These are phyloP conservation scores for Lampris incognitus DNA, from an alignment of 2,113 vertebrate genomes.

Conservation along the genomic window DNA sequence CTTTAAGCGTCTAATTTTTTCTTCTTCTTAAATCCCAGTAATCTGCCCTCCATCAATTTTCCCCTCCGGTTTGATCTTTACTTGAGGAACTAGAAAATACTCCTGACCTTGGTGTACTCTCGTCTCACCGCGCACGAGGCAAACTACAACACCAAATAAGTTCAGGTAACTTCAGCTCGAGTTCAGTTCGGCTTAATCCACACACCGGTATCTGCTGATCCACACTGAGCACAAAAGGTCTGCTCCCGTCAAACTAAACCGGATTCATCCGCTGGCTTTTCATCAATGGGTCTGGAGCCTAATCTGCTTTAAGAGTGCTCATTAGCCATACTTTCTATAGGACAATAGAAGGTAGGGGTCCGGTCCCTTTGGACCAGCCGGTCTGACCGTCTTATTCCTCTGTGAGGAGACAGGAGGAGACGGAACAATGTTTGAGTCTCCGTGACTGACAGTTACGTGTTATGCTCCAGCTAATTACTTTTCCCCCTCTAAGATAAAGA, in stretches of 20 bases:
- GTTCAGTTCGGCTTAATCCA: constrained; percentile 28
- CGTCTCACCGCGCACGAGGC: not conserved
- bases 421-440: constrained; percentile 62
- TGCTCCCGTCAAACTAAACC: constrained; percentile 36
- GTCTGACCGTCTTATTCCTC: constrained; percentile 42
- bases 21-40: not conserved
- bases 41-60: not conserved
- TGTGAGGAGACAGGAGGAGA: constrained; percentile 33
- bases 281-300: constrained; percentile 26
- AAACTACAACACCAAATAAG: not conserved
- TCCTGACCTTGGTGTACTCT: not conserved
- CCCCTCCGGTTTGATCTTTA: too few species aligned
- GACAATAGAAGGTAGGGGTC: constrained; percentile 19
- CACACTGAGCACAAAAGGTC: constrained; percentile 20
- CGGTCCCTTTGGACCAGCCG: constrained; percentile 46
- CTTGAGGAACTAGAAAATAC: too few species aligned
- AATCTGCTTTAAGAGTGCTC: constrained; percentile 37
- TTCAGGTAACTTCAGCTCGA: not conserved
- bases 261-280: constrained; percentile 32
- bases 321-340: constrained; percentile 13
- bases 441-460: constrained; percentile 72
- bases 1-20: too few species aligned
- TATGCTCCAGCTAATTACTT: constrained; percentile 73
- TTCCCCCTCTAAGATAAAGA: constrained; percentile 66
- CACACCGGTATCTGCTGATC: not conserved